Base-by-base conservation (phyloP, 2,797 vertebrate species). In the Amphiprion clarkii region DNA sequence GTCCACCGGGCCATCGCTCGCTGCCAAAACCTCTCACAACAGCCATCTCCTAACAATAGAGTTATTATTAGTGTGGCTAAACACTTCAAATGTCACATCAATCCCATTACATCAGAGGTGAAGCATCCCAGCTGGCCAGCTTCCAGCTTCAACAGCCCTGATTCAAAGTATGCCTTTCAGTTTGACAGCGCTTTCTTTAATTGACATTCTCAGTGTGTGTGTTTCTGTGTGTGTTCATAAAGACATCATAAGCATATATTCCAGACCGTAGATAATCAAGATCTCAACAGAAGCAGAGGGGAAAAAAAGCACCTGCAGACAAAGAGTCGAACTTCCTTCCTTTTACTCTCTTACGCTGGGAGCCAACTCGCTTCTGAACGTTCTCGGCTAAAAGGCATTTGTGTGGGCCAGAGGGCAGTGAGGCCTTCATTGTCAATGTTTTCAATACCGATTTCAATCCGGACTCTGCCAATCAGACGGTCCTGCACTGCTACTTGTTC, bases 371-470 rank as follows among this genome's bases (percentile, higher is more conserved):
- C 82, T 79, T 84, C 75, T 63, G 52, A 79, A 73, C 57, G 40
- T 63, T 74, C 67, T 60, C 14, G n/a, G 42, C 82, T 79, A 84
- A 88, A 89, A 93, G 87, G 80, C 87, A 81, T 91, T 76, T 88
- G 80, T 78, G 88, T 75, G 79, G 84, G 81, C 83, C 84, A 85
- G 63, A 89, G 74, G 81, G 70, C 86, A 86, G 83, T 27, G 75
- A 76, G 80, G 83, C 82, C 83, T 66, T 85, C 82, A 87, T 85
- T 89, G 89, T 90, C 84, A 65, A n/a, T 46, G 78, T 59, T 71
- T 85, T 91, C 89, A 87, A 92, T 92, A 62, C 88, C n/a, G 72
- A 83, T 88, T 84, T 82, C 83, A 90, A 76, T 84, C 74, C 58
- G 2, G 59, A 86, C 87, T 74, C 88, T 88, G 88, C 82, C 91